Evolutionary conservation across 2,888 invertebrate species (phyloP).

Genomic region (Epinotia brunnichana): DNA sequence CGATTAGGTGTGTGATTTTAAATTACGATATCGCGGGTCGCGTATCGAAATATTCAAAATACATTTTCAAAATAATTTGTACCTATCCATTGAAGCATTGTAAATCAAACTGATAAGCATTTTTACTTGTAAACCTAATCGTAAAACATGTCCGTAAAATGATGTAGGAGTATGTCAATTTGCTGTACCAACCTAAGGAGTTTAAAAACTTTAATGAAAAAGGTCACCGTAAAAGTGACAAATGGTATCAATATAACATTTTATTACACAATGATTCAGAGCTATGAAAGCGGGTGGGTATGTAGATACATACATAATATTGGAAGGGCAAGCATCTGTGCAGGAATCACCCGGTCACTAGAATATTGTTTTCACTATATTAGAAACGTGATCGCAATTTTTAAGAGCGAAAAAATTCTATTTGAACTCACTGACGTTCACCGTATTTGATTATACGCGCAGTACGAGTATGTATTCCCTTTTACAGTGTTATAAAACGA

Average conservation of each 20-base stretch:
- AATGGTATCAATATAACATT: constrained; percentile 50
- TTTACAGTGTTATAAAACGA: constrained; percentile 76
- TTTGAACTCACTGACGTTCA: constrained; percentile 75
- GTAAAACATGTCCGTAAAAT: background rate
- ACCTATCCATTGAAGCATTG: constrained; percentile 10
- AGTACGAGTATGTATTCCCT: constrained; percentile 75
- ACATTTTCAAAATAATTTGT: constrained; percentile 43
- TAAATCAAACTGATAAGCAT: constrained; percentile 23
- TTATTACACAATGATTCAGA: constrained; percentile 71
- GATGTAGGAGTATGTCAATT: background rate
- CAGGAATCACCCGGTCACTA: constrained; percentile 84
- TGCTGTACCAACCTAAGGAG: background rate
- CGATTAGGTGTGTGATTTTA: constrained; percentile 69
- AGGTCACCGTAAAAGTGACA: constrained; percentile 44
- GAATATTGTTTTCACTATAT: constrained; percentile 85
- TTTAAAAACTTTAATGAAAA: constrained; percentile 39
- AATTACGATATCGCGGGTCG: constrained; percentile 64
- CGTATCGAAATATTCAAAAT: constrained; percentile 46
- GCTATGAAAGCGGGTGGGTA: constrained; percentile 66
- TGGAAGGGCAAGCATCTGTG: constrained; percentile 80
- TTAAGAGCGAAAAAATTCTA: constrained; percentile 83
- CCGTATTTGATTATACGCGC: constrained; percentile 77
- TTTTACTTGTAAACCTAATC: background rate
- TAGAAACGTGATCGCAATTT: constrained; percentile 85
- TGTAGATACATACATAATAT: constrained; percentile 60